Conservation (phyloP, 2,113 vertebrate genomes). For the Datnioides undecimradiatus region DNA sequence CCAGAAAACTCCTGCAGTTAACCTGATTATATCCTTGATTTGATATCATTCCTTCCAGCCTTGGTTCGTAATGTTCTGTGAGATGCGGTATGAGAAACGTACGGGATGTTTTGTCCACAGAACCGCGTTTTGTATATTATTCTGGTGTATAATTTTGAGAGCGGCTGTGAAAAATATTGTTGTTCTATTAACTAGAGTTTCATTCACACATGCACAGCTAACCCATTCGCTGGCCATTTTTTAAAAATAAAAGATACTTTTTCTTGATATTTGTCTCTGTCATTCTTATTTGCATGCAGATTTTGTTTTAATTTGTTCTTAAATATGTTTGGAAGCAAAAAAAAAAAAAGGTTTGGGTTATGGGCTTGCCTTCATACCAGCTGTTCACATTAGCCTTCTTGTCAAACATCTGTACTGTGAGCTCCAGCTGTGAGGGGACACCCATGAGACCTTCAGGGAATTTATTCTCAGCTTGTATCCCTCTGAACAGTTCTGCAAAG, state of each 20-base stretch:
- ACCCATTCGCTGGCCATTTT: slow-evolving; percentile 92
- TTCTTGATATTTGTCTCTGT: slow-evolving; percentile 67
- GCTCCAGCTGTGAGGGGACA: slow-evolving; percentile 27
- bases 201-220: slow-evolving; percentile 92
- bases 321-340: slow-evolving; percentile 1
- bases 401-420: slow-evolving; percentile 52
- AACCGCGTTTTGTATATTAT: slow-evolving; percentile 82
- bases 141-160: slow-evolving; percentile 74
- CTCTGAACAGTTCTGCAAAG: not conserved
- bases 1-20: slow-evolving; percentile 53
- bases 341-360: not conserved
- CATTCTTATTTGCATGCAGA: slow-evolving; percentile 42
- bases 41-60: slow-evolving; percentile 74
- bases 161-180: slow-evolving; percentile 80
- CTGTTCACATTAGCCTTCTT: slow-evolving; percentile 16
- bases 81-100: slow-evolving; percentile 45
- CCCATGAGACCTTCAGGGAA: slow-evolving; percentile 2
- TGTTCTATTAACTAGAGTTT: slow-evolving; percentile 86
- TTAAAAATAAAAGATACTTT: slow-evolving; percentile 85
- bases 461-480: slow-evolving; percentile 7
- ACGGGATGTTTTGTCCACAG: slow-evolving; percentile 70
- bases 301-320: not conserved
- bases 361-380: slow-evolving; percentile 26
- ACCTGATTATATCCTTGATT: slow-evolving; percentile 65
- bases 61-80: slow-evolving; percentile 69